Base-by-base conservation (phyloP, 1,140 invertebrate genomes). In the Druon quercuslanigerum region DNA sequence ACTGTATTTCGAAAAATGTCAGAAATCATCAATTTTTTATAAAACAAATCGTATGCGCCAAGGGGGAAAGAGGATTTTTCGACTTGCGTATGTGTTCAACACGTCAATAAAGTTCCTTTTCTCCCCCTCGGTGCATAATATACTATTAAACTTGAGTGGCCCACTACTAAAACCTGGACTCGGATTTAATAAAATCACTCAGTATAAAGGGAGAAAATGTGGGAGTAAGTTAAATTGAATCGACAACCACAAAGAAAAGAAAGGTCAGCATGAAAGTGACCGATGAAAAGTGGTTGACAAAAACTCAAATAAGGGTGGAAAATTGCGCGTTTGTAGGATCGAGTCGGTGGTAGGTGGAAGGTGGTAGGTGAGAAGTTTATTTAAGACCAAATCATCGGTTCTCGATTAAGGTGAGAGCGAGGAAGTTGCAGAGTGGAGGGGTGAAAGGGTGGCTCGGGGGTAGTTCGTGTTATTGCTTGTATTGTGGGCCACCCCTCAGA, bases 341-440 rank as follows among this genome's bases (percentile, higher is more conserved):
- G 76, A 79, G 82, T 79, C 77, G 80, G 82, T 79, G 77, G 80
- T 77, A 79, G 80, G 80, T 80, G 79, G n/a, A n/a, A 79, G 80
- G 82, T 79, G 77, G 80, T 77, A 79, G 80, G 80, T 80, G 79
- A 82, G 81, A 79, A 82, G 82, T 85, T 85, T 84, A 85, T 84
- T 85, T 84, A 85, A 85, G 84, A 81, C 79, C 77, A 82, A 84
- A 83, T 85, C 84, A 81, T 85, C 77, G 70, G 79, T 78, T 77
- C 76, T 83, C 83, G 84, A 85, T 85, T 85, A 84, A 85, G 77
- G 79, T 78, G 81, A 78, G 73, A 79, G 78, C 51, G 54, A 77
- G 76, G 56, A 77, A 73, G 71, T 77, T 72, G 74, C 54, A 19
- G 51, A 73, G 71, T 66, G 33, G 71, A 79, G 76, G 51, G 79